Base-by-base conservation (phyloP, 1,140 invertebrate species). In the Macrosteles quadrilineatus region DNA sequence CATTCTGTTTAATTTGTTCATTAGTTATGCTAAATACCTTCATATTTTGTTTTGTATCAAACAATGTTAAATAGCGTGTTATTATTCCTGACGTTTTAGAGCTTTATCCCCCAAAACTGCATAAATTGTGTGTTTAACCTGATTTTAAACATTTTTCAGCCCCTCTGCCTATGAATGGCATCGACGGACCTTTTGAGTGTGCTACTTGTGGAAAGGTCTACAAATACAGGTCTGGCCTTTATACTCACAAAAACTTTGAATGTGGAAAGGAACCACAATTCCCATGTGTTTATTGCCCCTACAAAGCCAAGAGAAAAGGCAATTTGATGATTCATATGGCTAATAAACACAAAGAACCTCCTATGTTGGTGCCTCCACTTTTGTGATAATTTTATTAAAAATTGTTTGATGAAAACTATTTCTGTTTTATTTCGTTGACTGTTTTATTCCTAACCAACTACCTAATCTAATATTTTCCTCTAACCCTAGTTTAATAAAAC, bases 121-220 rank as follows among this genome's bases (percentile, higher is more conserved):
- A n/a, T n/a, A n/a, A n/a, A n/a, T n/a, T n/a, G n/a, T n/a, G n/a
- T n/a, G n/a, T n/a, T n/a, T n/a, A n/a, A n/a, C n/a, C n/a, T n/a
- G n/a, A n/a, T n/a, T n/a, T n/a, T n/a, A n/a, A n/a, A n/a, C n/a
- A n/a, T 6, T 36, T 36, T 36, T 36, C 32, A 36, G 32, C 32
- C 14, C 32, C 4, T 6, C 4, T 6, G 4, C 14, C 32, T 14
- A 36, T 14, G 32, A 36, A 36, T 36, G 32, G 32, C 14, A 36
- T 14, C 14, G 31, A 63, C n/a, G 59, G 27, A 19, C n/a, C 6
- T 6, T 63, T 30, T 62, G 68, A 47, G 21, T 90, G 89, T 76
- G 80, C 82, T 66, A 81, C 82, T 23, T 91, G 89, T 75, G 87
- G 86, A 19, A 87, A 88, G 76, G 83, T 84, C 21, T 91, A 91